phyloP scores from a whole-genome alignment of 2,113 vertebrate genomes.

The Bubalus kerabau region DNA sequence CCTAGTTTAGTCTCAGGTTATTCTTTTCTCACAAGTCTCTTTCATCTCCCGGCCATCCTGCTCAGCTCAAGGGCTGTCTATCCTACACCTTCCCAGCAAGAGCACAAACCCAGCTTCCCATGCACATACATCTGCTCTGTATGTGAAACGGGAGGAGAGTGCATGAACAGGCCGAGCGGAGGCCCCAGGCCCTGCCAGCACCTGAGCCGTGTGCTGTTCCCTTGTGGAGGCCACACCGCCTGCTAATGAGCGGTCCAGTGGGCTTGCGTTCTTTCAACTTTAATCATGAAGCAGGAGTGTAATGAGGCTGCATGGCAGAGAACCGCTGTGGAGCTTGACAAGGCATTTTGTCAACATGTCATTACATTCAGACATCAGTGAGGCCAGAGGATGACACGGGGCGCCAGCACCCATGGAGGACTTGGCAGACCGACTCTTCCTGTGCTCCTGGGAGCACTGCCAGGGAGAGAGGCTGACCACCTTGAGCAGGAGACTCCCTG shows the following conservation, averaged over 20 bases:
- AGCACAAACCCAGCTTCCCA: not conserved
- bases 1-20: not conserved
- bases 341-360: constrained; percentile 49
- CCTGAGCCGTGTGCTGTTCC: not conserved
- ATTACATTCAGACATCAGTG: constrained; percentile 23
- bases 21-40: not conserved
- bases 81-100: not conserved
- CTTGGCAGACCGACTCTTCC: constrained; percentile 14
- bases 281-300: constrained; percentile 56
- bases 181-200: constrained; percentile 8
- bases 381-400: not conserved
- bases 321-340: constrained; percentile 48
- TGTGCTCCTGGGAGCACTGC: not conserved
- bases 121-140: not conserved
- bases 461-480: not conserved
- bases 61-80: not conserved
- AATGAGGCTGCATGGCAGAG: constrained; percentile 26
- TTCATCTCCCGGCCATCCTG: not conserved
- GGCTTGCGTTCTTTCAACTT: constrained; percentile 63
- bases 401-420: constrained; percentile 6
- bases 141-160: not conserved
- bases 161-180: not conserved
- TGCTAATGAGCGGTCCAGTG: not conserved
- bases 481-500: not conserved
- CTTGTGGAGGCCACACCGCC: not conserved